Percentiles rank a stretch among this genome's conserved stretches.
Conservation (phyloP, 1,140 invertebrate genomes). For the Saccostrea glomerata region DNA sequence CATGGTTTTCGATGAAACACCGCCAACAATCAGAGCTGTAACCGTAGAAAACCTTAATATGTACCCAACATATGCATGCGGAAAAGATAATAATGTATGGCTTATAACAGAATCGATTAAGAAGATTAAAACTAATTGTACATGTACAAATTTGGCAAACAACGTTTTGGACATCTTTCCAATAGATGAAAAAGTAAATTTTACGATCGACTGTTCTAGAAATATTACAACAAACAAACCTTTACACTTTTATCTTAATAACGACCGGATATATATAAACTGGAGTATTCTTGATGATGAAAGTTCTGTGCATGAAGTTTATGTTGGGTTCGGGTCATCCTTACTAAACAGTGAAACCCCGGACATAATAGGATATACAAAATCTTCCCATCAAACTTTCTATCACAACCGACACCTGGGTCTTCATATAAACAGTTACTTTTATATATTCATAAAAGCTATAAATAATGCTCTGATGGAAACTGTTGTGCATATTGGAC, state of each 20-base stretch:
- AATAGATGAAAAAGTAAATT: background rate
- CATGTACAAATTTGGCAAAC: background rate
- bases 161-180: background rate
- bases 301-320: slow-evolving; percentile 48
- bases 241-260: background rate
- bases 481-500: slow-evolving; percentile 48
- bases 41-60: slow-evolving; percentile 44
- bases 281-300: slow-evolving; percentile 39
- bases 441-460: slow-evolving; percentile 60
- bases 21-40: slow-evolving; percentile 54
- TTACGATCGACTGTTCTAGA: background rate
- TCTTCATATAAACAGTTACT: slow-evolving; percentile 7
- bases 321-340: slow-evolving; percentile 44
- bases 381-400: slow-evolving; percentile 24
- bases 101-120: slow-evolving; percentile 55
- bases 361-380: slow-evolving; percentile 50
- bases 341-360: background rate
- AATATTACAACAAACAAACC: background rate
- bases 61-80: slow-evolving; percentile 47
- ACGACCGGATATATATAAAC: slow-evolving; percentile 28
- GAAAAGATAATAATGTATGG: slow-evolving; percentile 47
- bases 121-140: background rate
- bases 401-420: slow-evolving; percentile 54
- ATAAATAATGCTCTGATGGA: slow-evolving; percentile 56
- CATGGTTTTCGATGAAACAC: slow-evolving; percentile 56